These are phyloP conservation scores for Drosophila takahashii DNA, from an alignment of 1,140 invertebrate genomes.

Conservation along the genomic window DNA sequence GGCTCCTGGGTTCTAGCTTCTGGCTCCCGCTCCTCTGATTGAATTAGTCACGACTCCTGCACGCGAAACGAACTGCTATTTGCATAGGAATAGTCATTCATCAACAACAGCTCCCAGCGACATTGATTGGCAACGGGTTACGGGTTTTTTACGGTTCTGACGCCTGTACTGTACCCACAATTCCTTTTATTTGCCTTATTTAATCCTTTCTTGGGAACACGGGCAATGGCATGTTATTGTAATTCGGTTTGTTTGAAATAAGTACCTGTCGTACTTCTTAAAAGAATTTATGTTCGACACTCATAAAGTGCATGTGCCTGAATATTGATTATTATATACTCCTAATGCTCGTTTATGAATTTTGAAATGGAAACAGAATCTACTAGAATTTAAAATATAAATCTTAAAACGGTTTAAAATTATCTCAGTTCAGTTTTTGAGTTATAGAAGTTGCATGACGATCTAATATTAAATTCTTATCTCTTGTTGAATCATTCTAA, in stretches of 20 bases:
- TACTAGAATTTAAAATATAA: too few relatives aligned
- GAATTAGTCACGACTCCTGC: conserved; percentile 42
- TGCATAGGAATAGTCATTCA: conserved; percentile 51
- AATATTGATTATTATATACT: conserved; percentile 6
- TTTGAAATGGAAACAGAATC: background rate
- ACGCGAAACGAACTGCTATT: conserved; percentile 45
- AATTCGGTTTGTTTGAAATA: conserved; percentile 21
- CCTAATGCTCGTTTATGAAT: background rate
- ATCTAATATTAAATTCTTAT: conserved; percentile 11
- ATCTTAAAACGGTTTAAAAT: too few relatives aligned
- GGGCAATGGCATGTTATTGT: conserved; percentile 29
- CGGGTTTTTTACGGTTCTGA: conserved; percentile 27
- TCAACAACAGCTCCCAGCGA: conserved; percentile 47
- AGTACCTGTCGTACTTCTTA: conserved; percentile 22
- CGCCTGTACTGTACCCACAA: conserved; percentile 23
- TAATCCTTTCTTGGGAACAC: conserved; percentile 7
- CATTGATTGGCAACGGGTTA: conserved; percentile 45
- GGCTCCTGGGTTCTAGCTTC: conserved; percentile 24
- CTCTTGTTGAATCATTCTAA: conserved; percentile 27
- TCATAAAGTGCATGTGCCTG: conserved; percentile 11
- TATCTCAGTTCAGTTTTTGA: background rate
- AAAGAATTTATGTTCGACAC: conserved; percentile 6
- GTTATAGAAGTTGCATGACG: background rate
- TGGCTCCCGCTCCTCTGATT: conserved; percentile 38
- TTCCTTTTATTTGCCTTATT: conserved; percentile 36